These are phyloP conservation scores for Saxicola maurus DNA, from an alignment of 2,797 vertebrate species.

Conservation along the genomic window DNA sequence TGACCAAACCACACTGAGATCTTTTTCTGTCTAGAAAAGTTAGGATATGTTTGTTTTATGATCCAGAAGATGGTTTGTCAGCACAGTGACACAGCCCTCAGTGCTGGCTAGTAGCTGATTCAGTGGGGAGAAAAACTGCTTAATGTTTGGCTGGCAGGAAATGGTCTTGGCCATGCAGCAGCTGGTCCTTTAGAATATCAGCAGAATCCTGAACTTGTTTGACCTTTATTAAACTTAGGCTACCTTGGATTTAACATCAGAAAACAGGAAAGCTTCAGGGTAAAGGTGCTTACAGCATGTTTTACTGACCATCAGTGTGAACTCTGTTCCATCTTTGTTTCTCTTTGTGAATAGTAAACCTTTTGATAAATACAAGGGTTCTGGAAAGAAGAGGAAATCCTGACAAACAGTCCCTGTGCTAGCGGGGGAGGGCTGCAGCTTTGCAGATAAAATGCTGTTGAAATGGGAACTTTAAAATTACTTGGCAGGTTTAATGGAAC, in stretches of 20 bases:
- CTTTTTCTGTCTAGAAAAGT: background rate
- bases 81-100: background rate
- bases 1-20: background rate
- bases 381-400: conserved; percentile 41
- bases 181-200: background rate
- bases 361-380: background rate
- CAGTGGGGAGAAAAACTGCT: background rate
- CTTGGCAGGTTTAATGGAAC: background rate
- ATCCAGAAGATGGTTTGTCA: background rate
- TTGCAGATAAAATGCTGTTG: conserved; percentile 7
- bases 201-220: background rate
- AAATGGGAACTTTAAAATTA: background rate
- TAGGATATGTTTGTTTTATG: background rate
- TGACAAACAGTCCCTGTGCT: conserved; percentile 17
- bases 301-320: background rate
- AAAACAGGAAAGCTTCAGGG: background rate
- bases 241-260: background rate
- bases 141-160: background rate
- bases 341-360: background rate
- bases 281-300: background rate
- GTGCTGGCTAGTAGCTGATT: background rate
- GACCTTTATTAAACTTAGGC: background rate
- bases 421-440: background rate
- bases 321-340: background rate
- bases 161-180: background rate